These are phyloP conservation scores for Takifugu rubripes DNA, from an alignment of 2,797 vertebrate species.

Conservation along the genomic window DNA sequence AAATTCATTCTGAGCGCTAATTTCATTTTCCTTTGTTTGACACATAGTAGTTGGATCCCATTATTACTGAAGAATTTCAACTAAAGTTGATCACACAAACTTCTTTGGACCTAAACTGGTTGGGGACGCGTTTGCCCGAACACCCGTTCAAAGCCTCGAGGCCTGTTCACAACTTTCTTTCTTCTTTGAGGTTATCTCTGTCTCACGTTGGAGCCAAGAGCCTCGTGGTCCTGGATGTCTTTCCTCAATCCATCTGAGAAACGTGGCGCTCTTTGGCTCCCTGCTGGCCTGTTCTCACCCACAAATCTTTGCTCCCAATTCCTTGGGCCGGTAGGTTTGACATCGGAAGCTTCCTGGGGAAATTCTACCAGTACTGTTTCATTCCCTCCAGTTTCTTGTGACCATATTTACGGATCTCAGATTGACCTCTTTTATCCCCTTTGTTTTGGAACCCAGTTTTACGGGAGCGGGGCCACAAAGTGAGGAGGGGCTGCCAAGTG, in stretches of 20 bases:
- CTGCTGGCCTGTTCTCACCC: slow-evolving; percentile 47
- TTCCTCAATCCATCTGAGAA: slow-evolving; percentile 56
- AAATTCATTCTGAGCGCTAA: too few species aligned
- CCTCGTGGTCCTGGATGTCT: slow-evolving; percentile 57
- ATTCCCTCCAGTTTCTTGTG: slow-evolving; percentile 49
- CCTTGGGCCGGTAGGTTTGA: slow-evolving; percentile 59
- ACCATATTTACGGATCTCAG: slow-evolving; percentile 70
- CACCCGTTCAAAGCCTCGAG: slow-evolving; percentile 41
- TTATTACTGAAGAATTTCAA: too few species aligned
- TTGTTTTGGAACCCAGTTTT: slow-evolving; percentile 68
- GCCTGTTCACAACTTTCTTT: slow-evolving; percentile 51
- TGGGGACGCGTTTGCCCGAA: slow-evolving; percentile 16
- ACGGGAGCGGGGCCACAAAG: slow-evolving; percentile 52
- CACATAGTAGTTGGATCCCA: too few species aligned
- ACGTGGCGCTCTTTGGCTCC: slow-evolving; percentile 66
- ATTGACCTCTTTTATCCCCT: slow-evolving; percentile 77
- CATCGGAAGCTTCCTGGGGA: slow-evolving; percentile 38
- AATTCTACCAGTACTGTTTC: slow-evolving; percentile 32
- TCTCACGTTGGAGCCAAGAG: slow-evolving; percentile 44
- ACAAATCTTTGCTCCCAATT: slow-evolving; percentile 73
- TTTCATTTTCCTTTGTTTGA: too few species aligned
- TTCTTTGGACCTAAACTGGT: not conserved
- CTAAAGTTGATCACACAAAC: too few species aligned
- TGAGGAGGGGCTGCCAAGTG: slow-evolving; percentile 63
- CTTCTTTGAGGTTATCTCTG: slow-evolving; percentile 54